phyloP scores from a whole-genome alignment of 2,888 invertebrate species.

The Silvanus unidentatus region DNA sequence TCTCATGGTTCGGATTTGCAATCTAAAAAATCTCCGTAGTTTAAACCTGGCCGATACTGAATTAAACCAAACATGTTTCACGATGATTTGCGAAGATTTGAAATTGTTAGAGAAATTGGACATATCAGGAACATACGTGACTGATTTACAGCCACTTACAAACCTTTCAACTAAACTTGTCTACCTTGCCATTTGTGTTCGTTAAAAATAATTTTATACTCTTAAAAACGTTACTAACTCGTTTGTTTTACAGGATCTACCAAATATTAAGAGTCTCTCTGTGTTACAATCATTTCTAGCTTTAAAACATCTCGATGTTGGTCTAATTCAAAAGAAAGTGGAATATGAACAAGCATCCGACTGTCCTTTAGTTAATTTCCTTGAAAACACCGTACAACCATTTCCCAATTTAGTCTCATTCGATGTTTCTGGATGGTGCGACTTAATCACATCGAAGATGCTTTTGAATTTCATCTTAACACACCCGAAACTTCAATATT shows the following conservation, averaged over 20 bases:
- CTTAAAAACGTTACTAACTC: not conserved
- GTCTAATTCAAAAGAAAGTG: slow-evolving; percentile 36
- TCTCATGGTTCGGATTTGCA: slow-evolving; percentile 52
- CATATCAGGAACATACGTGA: slow-evolving; percentile 59
- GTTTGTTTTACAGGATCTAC: slow-evolving; percentile 30
- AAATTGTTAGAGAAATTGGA: slow-evolving; percentile 58
- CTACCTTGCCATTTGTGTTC: slow-evolving; percentile 54
- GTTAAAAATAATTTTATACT: slow-evolving; percentile 20
- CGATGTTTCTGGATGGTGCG: slow-evolving; percentile 56
- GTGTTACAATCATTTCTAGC: slow-evolving; percentile 29
- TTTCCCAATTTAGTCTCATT: slow-evolving; percentile 54
- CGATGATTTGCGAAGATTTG: slow-evolving; percentile 61
- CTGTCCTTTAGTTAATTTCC: not conserved
- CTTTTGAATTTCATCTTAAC: slow-evolving; percentile 29
- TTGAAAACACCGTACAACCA: not conserved
- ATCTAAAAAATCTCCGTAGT: slow-evolving; percentile 53
- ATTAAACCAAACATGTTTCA: slow-evolving; percentile 59
- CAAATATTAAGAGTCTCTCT: slow-evolving; percentile 22
- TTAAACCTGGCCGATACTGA: slow-evolving; percentile 65
- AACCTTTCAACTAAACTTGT: slow-evolving; percentile 54
- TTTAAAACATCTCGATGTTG: slow-evolving; percentile 39
- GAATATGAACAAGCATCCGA: slow-evolving; percentile 17
- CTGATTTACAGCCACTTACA: slow-evolving; percentile 55
- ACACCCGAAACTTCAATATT: slow-evolving; percentile 37
- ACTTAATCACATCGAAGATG: slow-evolving; percentile 18